Conservation (phyloP, 2,113 vertebrate genomes). For the Gila orcuttii region DNA sequence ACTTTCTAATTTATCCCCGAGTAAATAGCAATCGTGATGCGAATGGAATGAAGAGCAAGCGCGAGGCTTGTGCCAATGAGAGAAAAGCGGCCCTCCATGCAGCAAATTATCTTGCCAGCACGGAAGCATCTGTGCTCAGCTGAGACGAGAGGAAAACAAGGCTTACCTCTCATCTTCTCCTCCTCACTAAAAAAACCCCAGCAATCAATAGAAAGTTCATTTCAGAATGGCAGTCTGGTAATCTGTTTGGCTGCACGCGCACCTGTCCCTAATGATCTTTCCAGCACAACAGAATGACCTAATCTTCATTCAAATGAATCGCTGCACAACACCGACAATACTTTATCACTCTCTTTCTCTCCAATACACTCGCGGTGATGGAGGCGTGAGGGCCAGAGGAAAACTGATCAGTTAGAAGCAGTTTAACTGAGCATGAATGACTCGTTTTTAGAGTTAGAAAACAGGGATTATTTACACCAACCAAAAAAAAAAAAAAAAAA, state of each 20-base stretch:
- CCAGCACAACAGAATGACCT: slow-evolving; percentile 37
- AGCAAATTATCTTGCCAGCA: slow-evolving; percentile 46
- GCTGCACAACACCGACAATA: neutral
- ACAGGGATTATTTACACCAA: neutral
- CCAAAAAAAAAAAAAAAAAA: neutral
- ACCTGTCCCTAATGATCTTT: slow-evolving; percentile 70
- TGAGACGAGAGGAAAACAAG: slow-evolving; percentile 44
- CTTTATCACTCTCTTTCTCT: neutral
- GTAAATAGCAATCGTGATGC: slow-evolving; percentile 15
- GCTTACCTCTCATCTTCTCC: neutral
- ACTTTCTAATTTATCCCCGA: slow-evolving; percentile 25
- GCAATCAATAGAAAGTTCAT: slow-evolving; percentile 79
- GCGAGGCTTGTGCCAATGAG: slow-evolving; percentile 4
- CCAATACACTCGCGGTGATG: neutral
- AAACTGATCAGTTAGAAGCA: neutral
- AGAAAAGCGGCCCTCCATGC: slow-evolving; percentile 22
- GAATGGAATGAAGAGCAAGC: slow-evolving; percentile 13
- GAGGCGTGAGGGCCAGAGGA: neutral
- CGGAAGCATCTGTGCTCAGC: slow-evolving; percentile 39
- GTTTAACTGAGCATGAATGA: neutral
- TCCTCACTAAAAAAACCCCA: slow-evolving; percentile 62
- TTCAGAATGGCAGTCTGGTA: slow-evolving; percentile 67
- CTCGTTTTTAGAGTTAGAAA: neutral
- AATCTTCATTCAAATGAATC: slow-evolving; percentile 50
- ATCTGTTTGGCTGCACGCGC: slow-evolving; percentile 70